Conservation (phyloP, 2,888 invertebrate species). For the Neoscelio sp. region DNA sequence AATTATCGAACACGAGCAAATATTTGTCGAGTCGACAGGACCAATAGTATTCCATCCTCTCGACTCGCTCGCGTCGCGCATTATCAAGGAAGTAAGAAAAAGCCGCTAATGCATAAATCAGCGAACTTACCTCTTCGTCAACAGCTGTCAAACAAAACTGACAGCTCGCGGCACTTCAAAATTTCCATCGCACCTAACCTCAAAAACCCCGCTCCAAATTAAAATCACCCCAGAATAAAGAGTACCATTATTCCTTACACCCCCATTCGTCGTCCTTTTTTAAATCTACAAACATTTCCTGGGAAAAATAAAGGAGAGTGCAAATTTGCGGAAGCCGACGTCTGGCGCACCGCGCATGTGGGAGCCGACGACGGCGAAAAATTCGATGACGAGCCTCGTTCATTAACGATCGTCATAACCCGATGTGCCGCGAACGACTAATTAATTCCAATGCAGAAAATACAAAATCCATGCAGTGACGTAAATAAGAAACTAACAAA, state of each 20-base stretch:
- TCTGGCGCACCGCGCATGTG: constrained; percentile 48
- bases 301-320: too few relatives aligned
- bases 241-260: too few relatives aligned
- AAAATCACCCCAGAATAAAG: too few relatives aligned
- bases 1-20: constrained; percentile 3
- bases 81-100: neutral
- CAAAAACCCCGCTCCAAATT: constrained; percentile 1
- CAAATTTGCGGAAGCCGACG: neutral
- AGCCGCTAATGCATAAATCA: constrained; percentile 16
- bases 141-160: neutral
- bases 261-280: too few relatives aligned
- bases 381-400: constrained; percentile 4
- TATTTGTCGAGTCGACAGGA: constrained; percentile 23
- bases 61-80: neutral
- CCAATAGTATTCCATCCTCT: constrained; percentile 35
- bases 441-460: too few relatives aligned
- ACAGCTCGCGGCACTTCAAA: neutral
- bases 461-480: too few relatives aligned
- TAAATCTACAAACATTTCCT: too few relatives aligned
- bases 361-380: constrained; percentile 32
- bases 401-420: constrained; percentile 41
- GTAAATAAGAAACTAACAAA: too few relatives aligned
- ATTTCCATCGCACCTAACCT: constrained; percentile 28
- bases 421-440: constrained; percentile 20
- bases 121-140: constrained; percentile 17